Conservation (phyloP, 2,797 vertebrate genomes). For the Ispidina lecontei region DNA sequence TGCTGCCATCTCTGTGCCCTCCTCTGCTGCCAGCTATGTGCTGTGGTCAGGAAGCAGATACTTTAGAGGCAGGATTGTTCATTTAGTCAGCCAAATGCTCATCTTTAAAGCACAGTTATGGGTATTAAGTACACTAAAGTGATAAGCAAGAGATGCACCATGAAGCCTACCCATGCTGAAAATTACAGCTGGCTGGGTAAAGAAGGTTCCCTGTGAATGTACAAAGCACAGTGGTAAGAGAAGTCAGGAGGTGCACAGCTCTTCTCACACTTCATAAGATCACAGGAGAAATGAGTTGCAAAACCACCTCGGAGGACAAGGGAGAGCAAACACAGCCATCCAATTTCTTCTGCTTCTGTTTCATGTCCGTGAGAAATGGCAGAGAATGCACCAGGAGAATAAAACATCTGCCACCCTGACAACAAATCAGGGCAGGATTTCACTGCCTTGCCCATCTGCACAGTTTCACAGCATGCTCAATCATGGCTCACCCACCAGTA, state of each 20-base stretch:
- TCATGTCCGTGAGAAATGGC: conserved; percentile 4
- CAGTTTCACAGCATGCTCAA: neutral
- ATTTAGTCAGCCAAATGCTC: neutral
- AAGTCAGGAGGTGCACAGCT: neutral
- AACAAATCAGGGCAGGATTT: conserved; percentile 14
- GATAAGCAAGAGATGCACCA: neutral
- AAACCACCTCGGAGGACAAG: conserved; percentile 14
- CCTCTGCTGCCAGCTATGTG: neutral
- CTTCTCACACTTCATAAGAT: neutral
- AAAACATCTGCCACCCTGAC: conserved; percentile 56
- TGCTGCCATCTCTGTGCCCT: neutral
- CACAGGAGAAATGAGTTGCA: conserved; percentile 7
- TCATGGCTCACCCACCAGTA: neutral
- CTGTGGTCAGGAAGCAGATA: neutral
- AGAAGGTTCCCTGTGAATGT: neutral
- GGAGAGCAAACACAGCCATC: neutral
- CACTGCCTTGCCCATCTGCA: neutral
- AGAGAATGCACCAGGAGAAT: neutral
- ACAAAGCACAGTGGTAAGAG: neutral
- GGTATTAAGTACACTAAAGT: neutral
- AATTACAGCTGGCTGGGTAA: conserved; percentile 17
- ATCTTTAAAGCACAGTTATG: neutral
- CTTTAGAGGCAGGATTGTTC: neutral
- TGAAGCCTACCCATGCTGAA: conserved; percentile 23
- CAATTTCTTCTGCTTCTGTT: conserved; percentile 19